Base-by-base conservation (phyloP, 2,888 invertebrate species). In the Bursaphelenchus okinawaensis region DNA sequence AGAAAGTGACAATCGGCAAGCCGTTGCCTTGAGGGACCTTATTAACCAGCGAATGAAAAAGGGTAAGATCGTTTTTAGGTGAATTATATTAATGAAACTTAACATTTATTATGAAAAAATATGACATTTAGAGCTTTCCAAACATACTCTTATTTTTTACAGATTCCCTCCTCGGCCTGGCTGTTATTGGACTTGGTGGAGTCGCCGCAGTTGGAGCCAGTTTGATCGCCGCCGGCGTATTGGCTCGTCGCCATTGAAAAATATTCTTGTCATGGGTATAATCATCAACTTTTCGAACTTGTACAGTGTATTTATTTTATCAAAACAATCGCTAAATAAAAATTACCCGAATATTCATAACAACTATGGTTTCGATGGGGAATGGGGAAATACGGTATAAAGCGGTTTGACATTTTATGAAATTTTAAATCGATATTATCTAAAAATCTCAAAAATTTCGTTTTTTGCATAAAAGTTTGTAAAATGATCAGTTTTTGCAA, bases 21-120 rank as follows among this genome's bases (percentile, higher is more conserved):
- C 91, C 0, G 85, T 89, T 71, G 86, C 89, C 67, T 86, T 91
- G 69, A 88, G 93, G 87, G 88, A 88, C 70, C 87, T 89, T 70
- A 90, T 95, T 65, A 90, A 90, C 84, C 91, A 91, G 82, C 90
- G 91, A 82, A 90, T 92, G 90, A 91, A 91, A 83, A 91, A 90
- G 85, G 88, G 88, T 79, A 20, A 4, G 24, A 4, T 24, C 4
- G 26, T 24, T 27, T 27, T n/a, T n/a, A n/a, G n/a, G n/a, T n/a
- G n/a, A n/a, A n/a, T n/a, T n/a, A n/a, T n/a, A n/a, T n/a, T n/a
- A 40, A 16, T 40, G 16, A 1, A 40, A 40, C 12, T 40, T 40
- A 40, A 16, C 40, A 40, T 6, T n/a, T 40, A 40, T 29, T 9
- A 29, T 29, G 12, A 16, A 40, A 16, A 3, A 40, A 40, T 6